These are phyloP conservation scores for Mugil cephalus DNA, from an alignment of 2,113 vertebrate genomes.

Conservation along the genomic window DNA sequence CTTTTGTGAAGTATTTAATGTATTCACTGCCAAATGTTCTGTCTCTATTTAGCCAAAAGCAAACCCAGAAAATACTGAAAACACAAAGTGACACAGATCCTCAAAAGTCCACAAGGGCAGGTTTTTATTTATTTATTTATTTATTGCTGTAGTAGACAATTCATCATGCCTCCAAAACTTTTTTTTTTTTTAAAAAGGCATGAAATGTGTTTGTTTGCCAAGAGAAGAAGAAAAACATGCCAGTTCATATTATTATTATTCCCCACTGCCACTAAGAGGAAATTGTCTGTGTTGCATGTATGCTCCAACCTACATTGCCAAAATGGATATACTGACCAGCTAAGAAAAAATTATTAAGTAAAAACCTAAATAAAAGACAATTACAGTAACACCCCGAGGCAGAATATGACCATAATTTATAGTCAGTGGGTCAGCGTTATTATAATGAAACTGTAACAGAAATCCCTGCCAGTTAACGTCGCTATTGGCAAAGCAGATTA, in stretches of 20 bases:
- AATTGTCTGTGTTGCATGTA: neutral
- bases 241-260: neutral
- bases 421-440: neutral
- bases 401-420: neutral
- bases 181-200: too few relatives aligned
- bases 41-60: neutral
- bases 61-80: neutral
- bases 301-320: conserved; percentile 14
- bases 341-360: conserved; percentile 7
- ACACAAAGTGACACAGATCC: neutral
- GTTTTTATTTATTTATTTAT: too few relatives aligned
- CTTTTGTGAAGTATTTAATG: neutral
- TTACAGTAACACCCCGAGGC: neutral
- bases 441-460: neutral
- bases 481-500: neutral
- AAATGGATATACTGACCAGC: conserved; percentile 8
- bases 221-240: neutral
- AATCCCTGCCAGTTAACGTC: neutral
- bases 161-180: too few relatives aligned
- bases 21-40: neutral
- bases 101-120: neutral
- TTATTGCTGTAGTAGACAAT: too few relatives aligned
- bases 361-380: neutral
- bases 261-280: neutral
- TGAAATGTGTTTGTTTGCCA: neutral